Percentiles rank a stretch among this genome's conserved stretches.
Evolutionary conservation across 1,140 invertebrate genomes (phyloP).

Genomic region (Trissolcus basalis): DNA sequence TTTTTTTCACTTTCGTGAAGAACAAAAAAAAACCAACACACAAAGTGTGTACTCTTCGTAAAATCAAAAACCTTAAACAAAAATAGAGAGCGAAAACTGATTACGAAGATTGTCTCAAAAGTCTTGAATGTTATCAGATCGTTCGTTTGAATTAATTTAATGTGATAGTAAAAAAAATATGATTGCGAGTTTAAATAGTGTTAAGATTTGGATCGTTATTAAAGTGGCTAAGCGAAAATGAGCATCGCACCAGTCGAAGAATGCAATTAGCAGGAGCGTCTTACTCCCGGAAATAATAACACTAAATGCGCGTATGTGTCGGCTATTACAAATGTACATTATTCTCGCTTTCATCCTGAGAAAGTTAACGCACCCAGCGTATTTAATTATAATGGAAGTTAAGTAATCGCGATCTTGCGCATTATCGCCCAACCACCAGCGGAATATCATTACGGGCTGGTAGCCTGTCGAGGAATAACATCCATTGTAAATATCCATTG

Average conservation of each 20-base stretch:
- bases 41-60: too few species aligned
- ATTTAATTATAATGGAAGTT: slow-evolving; percentile 75
- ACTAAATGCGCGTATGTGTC: slow-evolving; percentile 63
- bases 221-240: slow-evolving; percentile 36
- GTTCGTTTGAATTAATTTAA: too few species aligned
- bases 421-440: slow-evolving; percentile 56
- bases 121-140: too few species aligned
- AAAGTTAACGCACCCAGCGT: slow-evolving; percentile 73
- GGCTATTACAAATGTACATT: slow-evolving; percentile 70
- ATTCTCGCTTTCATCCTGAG: slow-evolving; percentile 75
- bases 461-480: slow-evolving; percentile 35
- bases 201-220: slow-evolving; percentile 34
- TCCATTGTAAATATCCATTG: slow-evolving; percentile 48
- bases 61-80: too few species aligned
- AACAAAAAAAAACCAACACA: too few species aligned
- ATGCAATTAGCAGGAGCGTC: slow-evolving; percentile 49
- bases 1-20: too few species aligned
- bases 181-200: not conserved
- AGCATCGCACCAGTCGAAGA: slow-evolving; percentile 34
- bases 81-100: too few species aligned
- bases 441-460: slow-evolving; percentile 36
- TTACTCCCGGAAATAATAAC: slow-evolving; percentile 61
- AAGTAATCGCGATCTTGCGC: slow-evolving; percentile 69
- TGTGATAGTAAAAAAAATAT: too few species aligned
- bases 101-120: too few species aligned